These are phyloP conservation scores for Lampropteryx suffumata DNA, from an alignment of 2,888 invertebrate genomes.

Conservation along the genomic window DNA sequence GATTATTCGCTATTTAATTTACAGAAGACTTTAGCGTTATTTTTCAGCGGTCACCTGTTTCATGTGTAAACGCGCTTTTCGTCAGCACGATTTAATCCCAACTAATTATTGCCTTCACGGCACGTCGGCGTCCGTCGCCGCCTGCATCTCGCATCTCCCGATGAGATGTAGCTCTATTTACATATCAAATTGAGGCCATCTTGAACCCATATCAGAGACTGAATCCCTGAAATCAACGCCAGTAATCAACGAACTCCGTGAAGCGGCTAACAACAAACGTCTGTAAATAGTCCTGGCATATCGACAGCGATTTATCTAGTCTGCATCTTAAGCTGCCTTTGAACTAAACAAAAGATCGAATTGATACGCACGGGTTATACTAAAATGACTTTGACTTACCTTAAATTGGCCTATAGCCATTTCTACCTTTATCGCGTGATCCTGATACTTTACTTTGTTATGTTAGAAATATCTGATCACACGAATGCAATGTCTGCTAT, in stretches of 20 bases:
- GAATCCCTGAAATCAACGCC: slow-evolving; percentile 44
- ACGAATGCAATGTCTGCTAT: slow-evolving; percentile 32
- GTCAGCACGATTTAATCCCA: slow-evolving; percentile 62
- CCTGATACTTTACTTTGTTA: not conserved
- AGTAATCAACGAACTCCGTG: slow-evolving; percentile 52
- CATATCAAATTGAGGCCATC: slow-evolving; percentile 50
- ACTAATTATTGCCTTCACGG: slow-evolving; percentile 63
- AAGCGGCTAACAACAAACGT: slow-evolving; percentile 44
- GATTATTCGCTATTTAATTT: not conserved
- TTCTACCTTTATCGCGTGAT: too few species aligned
- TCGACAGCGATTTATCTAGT: slow-evolving; percentile 27
- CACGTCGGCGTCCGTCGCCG: slow-evolving; percentile 36
- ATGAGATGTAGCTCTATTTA: slow-evolving; percentile 53
- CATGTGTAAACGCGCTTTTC: slow-evolving; percentile 24
- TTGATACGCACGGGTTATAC: too few species aligned
- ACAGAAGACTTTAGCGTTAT: too few species aligned
- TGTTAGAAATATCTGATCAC: not conserved
- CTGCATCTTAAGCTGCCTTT: slow-evolving; percentile 3
- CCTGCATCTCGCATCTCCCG: slow-evolving; percentile 37
- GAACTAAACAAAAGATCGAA: too few species aligned
- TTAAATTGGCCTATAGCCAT: too few species aligned
- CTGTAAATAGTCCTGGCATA: slow-evolving; percentile 29
- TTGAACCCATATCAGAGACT: slow-evolving; percentile 38
- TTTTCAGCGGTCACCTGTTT: slow-evolving; percentile 3
- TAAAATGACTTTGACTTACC: too few species aligned